Conservation (phyloP, 1,140 invertebrate species). For the Platyscapa corneri region DNA sequence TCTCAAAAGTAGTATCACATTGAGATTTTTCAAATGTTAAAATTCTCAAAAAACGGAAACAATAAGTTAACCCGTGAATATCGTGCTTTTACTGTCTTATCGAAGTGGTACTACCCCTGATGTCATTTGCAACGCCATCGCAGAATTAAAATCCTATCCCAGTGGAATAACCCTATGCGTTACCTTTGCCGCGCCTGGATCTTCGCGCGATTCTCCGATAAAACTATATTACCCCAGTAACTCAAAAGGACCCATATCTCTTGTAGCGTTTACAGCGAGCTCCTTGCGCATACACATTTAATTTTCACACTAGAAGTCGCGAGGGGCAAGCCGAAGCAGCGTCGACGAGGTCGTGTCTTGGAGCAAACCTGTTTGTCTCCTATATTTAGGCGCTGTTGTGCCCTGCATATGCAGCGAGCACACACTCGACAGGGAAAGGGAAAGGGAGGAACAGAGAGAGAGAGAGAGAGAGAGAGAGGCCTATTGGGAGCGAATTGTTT, state of each 20-base stretch:
- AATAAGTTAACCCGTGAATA: background rate
- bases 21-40: too few relatives aligned
- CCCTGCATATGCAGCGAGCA: constrained; percentile 33
- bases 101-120: background rate
- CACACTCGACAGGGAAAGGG: background rate
- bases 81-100: background rate
- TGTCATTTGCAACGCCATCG: background rate
- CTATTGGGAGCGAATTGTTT: constrained; percentile 46
- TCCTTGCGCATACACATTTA: constrained; percentile 27
- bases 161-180: background rate
- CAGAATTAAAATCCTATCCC: background rate
- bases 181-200: background rate
- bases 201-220: constrained; percentile 26
- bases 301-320: constrained; percentile 42
- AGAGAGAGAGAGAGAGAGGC: background rate
- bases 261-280: background rate
- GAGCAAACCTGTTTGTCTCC: constrained; percentile 51
- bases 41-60: too few relatives aligned
- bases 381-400: constrained; percentile 47
- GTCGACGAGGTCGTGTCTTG: constrained; percentile 12
- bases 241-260: constrained; percentile 20
- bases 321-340: background rate
- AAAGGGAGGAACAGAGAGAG: background rate
- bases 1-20: too few relatives aligned
- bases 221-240: constrained; percentile 4